Conservation (phyloP, 2,113 vertebrate species). For the Datnioides undecimradiatus region DNA sequence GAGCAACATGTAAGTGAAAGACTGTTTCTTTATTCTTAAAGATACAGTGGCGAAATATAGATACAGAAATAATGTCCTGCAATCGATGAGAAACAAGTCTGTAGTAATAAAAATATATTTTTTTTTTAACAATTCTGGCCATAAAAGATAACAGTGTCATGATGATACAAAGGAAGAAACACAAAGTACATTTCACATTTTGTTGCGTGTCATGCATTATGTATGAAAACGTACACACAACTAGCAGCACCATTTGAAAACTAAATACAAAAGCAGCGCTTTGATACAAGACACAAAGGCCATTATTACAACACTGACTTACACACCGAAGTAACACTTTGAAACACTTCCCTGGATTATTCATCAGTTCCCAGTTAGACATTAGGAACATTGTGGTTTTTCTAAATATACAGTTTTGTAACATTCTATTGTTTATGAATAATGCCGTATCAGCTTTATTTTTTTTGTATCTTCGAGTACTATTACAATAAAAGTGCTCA, state of each 20-base stretch:
- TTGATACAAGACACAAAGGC: conserved; percentile 4
- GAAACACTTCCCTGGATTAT: conserved; percentile 35
- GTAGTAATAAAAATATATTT: not conserved
- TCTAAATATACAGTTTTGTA: not conserved
- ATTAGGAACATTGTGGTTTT: conserved; percentile 13
- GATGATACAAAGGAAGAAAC: not conserved
- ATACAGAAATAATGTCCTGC: not conserved
- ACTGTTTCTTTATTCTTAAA: too few relatives aligned
- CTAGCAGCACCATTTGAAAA: not conserved
- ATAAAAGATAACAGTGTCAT: not conserved
- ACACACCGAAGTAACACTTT: conserved; percentile 32
- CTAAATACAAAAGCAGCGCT: not conserved
- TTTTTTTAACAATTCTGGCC: not conserved
- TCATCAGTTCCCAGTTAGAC: conserved; percentile 1
- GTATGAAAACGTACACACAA: not conserved
- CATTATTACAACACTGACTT: conserved; percentile 17
- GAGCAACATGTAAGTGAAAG: too few relatives aligned
- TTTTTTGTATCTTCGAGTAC: too few relatives aligned
- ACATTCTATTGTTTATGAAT: too few relatives aligned
- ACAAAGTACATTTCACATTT: not conserved
- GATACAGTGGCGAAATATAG: too few relatives aligned
- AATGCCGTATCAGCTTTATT: too few relatives aligned
- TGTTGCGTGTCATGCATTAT: not conserved
- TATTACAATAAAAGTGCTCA: too few relatives aligned
- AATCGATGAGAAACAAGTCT: not conserved